phyloP scores from a whole-genome alignment of 2,888 invertebrate species.

The Eledona agricola region DNA sequence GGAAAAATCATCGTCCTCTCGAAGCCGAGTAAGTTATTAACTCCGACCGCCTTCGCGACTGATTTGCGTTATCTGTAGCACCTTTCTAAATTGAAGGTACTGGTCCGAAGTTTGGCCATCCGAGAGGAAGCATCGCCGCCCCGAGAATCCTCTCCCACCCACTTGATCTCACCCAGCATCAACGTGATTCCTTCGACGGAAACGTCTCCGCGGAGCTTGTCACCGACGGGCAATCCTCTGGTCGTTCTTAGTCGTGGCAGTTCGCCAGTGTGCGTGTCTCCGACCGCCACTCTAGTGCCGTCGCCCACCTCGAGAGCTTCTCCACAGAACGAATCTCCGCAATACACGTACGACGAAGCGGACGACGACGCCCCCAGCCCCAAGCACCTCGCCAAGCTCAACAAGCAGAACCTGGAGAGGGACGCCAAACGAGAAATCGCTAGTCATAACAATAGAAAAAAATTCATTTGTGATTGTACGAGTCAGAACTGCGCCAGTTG shows the following conservation, averaged over 20 bases:
- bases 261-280: conserved; percentile 49
- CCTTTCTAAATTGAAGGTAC: conserved; percentile 80
- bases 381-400: conserved; percentile 45
- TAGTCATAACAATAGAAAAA: conserved; percentile 39
- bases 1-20: conserved; percentile 42
- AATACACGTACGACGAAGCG: conserved; percentile 27
- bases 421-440: conserved; percentile 40
- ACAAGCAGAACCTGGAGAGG: conserved; percentile 41
- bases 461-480: conserved; percentile 42
- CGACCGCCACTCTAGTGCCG: conserved; percentile 55
- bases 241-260: conserved; percentile 48
- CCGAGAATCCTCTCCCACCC: conserved; percentile 60
- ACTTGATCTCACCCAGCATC: conserved; percentile 54
- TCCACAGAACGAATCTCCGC: conserved; percentile 20
- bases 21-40: conserved; percentile 48
- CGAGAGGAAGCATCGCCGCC: conserved; percentile 79
- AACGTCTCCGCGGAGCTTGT: conserved; percentile 1
- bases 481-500: conserved; percentile 55
- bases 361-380: conserved; percentile 42
- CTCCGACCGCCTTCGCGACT: conserved; percentile 7
- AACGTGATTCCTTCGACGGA: conserved; percentile 53
- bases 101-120: conserved; percentile 90
- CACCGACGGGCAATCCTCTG: conserved; percentile 47
- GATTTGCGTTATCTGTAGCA: conserved; percentile 61
- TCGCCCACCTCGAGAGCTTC: conserved; percentile 48